Conservation (phyloP, 2,797 vertebrate species). For the Tapera naevia region DNA sequence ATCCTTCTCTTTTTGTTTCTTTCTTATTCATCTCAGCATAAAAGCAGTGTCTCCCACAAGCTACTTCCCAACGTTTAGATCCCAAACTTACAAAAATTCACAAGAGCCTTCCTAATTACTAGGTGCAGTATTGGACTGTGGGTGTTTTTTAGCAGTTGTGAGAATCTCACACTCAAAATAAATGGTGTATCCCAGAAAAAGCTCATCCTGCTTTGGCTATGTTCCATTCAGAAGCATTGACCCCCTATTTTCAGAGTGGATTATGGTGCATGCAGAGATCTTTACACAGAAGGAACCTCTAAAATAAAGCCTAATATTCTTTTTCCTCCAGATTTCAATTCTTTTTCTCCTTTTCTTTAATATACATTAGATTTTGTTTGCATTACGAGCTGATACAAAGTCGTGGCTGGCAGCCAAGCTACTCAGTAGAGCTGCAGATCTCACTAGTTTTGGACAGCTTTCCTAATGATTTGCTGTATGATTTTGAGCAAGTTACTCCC, state of each 20-base stretch:
- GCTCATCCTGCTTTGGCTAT: not conserved
- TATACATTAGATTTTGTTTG: not conserved
- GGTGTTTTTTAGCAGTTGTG: not conserved
- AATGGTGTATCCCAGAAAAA: not conserved
- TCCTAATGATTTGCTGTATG: not conserved
- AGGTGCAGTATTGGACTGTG: not conserved
- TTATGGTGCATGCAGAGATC: not conserved
- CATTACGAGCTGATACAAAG: not conserved
- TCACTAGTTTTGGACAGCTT: not conserved
- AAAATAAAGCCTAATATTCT: not conserved
- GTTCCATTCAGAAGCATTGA: not conserved
- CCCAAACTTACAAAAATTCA: not conserved
- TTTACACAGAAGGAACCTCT: not conserved
- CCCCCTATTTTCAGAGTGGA: not conserved
- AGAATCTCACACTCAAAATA: not conserved
- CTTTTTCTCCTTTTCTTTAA: not conserved
- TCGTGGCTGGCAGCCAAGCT: not conserved
- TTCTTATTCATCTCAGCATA: not conserved
- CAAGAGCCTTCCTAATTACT: not conserved
- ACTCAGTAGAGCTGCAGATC: not conserved
- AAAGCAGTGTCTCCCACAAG: not conserved
- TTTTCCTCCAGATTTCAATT: not conserved
- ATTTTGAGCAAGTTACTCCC: not conserved
- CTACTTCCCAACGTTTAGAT: not conserved
- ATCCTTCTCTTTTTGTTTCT: not conserved